phyloP scores from a whole-genome alignment of 1,140 invertebrate species.

The Penaeus chinensis region DNA sequence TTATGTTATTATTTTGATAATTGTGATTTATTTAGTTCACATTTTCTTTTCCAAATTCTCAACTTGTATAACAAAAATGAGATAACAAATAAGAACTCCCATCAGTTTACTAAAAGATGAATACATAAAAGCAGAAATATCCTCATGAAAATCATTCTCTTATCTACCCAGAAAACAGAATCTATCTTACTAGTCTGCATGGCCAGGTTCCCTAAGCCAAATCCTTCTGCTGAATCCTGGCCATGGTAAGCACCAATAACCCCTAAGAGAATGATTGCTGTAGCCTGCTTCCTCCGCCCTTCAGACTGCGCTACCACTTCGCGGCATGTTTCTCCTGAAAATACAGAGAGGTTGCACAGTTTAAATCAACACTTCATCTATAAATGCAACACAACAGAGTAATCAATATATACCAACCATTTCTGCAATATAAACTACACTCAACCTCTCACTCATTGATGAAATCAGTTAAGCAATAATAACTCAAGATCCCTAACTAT shows the following conservation, averaged over 20 bases:
- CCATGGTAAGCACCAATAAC: constrained; percentile 99
- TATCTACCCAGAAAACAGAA: constrained; percentile 5
- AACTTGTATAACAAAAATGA: too few relatives aligned
- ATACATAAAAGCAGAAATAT: too few relatives aligned
- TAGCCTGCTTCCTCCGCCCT: constrained; percentile 93
- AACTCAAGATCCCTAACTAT: not conserved
- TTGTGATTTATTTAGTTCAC: too few relatives aligned
- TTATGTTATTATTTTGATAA: too few relatives aligned
- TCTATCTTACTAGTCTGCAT: constrained; percentile 81
- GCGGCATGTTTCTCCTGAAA: constrained; percentile 44
- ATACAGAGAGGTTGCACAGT: not conserved
- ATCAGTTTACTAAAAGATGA: too few relatives aligned
- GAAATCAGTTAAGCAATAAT: not conserved
- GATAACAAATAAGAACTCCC: too few relatives aligned
- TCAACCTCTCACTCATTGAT: too few relatives aligned
- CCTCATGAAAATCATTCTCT: not conserved
- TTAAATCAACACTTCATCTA: not conserved
- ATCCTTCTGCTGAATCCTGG: constrained; percentile 77
- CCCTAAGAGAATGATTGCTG: constrained; percentile 94
- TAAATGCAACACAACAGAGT: not conserved
- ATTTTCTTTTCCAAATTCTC: too few relatives aligned
- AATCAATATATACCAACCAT: not conserved
- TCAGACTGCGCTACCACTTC: constrained; percentile 70
- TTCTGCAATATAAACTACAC: too few relatives aligned
- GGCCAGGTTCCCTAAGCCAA: constrained; percentile 88